Percentiles rank a stretch among this genome's conserved stretches.
These are phyloP conservation scores for Ormyrus nitidulus DNA, from an alignment of 2,888 invertebrate genomes.

Conservation along the genomic window DNA sequence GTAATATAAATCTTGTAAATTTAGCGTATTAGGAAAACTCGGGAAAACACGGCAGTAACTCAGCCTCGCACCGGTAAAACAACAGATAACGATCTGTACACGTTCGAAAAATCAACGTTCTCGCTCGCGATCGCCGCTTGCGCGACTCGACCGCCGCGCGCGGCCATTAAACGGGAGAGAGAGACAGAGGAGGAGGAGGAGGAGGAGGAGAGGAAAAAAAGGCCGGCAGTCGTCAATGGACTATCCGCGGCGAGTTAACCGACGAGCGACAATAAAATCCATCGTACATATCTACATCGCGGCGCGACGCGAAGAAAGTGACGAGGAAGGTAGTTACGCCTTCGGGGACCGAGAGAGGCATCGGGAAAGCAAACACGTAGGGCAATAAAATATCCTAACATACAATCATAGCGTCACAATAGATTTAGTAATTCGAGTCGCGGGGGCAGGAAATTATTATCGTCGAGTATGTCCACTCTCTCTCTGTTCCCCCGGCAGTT, in stretches of 20 bases:
- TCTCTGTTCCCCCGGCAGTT: background rate
- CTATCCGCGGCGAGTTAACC: constrained; percentile 27
- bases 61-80: constrained; percentile 29
- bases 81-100: constrained; percentile 52
- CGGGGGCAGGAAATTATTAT: constrained; percentile 46
- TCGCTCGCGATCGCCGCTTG: background rate
- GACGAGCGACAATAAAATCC: constrained; percentile 52
- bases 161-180: constrained; percentile 36
- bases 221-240: background rate
- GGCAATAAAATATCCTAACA: constrained; percentile 47
- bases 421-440: constrained; percentile 51
- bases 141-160: background rate
- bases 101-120: constrained; percentile 45
- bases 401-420: constrained; percentile 45
- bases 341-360: background rate
- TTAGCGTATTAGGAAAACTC: constrained; percentile 49
- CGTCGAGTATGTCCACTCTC: constrained; percentile 23
- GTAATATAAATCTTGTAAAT: constrained; percentile 54
- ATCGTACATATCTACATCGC: constrained; percentile 19
- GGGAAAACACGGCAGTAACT: constrained; percentile 38
- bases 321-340: background rate
- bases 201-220: background rate
- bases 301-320: constrained; percentile 20
- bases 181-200: background rate
- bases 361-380: constrained; percentile 46